A percentile compares a stretch with the other conserved stretches of the same genome.
Conservation (phyloP, 2,797 vertebrate species). For the Dicrostonyx torquatus region DNA sequence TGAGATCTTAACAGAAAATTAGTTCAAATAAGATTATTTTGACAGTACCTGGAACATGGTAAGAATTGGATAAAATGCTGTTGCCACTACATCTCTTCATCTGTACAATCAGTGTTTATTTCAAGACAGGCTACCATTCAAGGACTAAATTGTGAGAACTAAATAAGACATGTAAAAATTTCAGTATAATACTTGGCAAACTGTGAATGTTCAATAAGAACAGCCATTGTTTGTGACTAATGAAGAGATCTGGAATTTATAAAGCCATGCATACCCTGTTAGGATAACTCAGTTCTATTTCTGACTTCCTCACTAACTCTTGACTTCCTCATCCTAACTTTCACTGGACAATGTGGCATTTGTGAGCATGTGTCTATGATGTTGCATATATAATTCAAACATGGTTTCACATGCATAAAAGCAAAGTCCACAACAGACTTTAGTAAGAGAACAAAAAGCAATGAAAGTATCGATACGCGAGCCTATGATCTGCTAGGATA, state of each 20-base stretch:
- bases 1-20: neutral
- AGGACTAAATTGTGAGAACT: neutral
- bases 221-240: constrained; percentile 27
- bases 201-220: neutral
- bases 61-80: neutral
- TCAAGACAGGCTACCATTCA: constrained; percentile 6
- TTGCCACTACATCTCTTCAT: neutral
- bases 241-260: neutral
- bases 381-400: neutral
- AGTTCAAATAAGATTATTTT: neutral
- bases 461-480: neutral
- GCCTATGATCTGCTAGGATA: neutral
- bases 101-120: constrained; percentile 50
- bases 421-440: neutral
- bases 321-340: neutral
- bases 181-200: neutral
- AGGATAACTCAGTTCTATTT: neutral
- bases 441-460: neutral
- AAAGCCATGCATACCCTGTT: neutral
- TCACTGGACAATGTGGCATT: neutral
- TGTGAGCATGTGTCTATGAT: neutral
- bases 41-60: neutral
- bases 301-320: neutral
- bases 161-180: constrained; percentile 24
- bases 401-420: neutral